These are phyloP conservation scores for Saccopteryx bilineata DNA, from an alignment of 2,113 vertebrate genomes.

Conservation along the genomic window DNA sequence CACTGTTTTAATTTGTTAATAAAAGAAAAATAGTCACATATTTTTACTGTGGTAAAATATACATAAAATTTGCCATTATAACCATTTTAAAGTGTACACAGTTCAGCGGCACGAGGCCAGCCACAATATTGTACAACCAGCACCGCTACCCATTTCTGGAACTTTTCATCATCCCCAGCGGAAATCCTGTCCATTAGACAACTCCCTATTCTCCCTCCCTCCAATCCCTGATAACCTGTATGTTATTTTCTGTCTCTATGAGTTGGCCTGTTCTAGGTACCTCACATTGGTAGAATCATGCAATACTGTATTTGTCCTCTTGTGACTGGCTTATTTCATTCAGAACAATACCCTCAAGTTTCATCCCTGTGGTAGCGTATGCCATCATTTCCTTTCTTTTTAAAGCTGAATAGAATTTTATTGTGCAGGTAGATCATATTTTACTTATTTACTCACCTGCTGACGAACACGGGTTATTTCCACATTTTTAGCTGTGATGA, in stretches of 20 bases:
- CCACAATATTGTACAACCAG: background rate
- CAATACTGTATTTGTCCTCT: background rate
- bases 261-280: background rate
- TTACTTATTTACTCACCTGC: background rate
- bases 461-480: background rate
- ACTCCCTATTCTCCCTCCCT: background rate
- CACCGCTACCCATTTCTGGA: background rate
- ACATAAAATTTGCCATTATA: background rate
- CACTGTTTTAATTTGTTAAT: background rate
- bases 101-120: background rate
- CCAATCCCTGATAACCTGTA: background rate
- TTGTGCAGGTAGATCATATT: background rate
- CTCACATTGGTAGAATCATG: background rate
- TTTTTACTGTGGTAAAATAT: background rate
- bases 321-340: background rate
- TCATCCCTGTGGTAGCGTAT: background rate
- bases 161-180: background rate
- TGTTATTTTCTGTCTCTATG: background rate
- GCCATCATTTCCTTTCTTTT: background rate
- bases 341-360: background rate
- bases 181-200: conserved; percentile 2
- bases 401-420: background rate
- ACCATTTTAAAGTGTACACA: background rate
- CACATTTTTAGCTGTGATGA: background rate
- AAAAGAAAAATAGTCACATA: conserved; percentile 10